Percentiles rank a stretch among this genome's conserved stretches.
Conservation (phyloP, 1,140 invertebrate species). For the Tetragnatha versicolor region DNA sequence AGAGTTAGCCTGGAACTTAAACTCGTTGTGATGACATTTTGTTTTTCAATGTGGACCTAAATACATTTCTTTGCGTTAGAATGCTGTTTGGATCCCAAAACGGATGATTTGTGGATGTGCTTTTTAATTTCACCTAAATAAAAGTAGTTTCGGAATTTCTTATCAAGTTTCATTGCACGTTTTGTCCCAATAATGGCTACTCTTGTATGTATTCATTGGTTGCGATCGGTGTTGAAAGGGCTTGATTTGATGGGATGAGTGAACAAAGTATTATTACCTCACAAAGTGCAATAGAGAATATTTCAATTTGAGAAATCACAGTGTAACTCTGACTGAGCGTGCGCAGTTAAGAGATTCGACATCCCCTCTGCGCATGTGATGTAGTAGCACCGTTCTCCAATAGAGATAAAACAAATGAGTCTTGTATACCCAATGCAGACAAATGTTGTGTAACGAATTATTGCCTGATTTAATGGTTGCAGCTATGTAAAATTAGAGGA, state of each 20-base stretch:
- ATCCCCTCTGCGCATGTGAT: conserved; percentile 19
- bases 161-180: too few relatives aligned
- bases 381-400: conserved; percentile 46
- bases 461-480: neutral
- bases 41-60: too few relatives aligned
- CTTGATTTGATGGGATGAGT: conserved; percentile 53
- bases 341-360: conserved; percentile 2
- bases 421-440: neutral
- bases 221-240: too few relatives aligned
- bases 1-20: too few relatives aligned
- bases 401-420: neutral
- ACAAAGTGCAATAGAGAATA: neutral
- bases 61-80: too few relatives aligned
- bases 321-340: conserved; percentile 53
- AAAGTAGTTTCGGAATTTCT: too few relatives aligned
- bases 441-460: neutral
- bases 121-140: too few relatives aligned
- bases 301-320: conserved; percentile 37
- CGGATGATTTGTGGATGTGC: too few relatives aligned
- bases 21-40: too few relatives aligned
- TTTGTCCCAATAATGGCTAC: neutral
- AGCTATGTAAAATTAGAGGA: neutral
- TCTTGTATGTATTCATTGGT: neutral
- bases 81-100: too few relatives aligned
- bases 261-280: conserved; percentile 2